Base-by-base conservation (phyloP, 1,140 invertebrate genomes). In the Nasonia longicornis region DNA sequence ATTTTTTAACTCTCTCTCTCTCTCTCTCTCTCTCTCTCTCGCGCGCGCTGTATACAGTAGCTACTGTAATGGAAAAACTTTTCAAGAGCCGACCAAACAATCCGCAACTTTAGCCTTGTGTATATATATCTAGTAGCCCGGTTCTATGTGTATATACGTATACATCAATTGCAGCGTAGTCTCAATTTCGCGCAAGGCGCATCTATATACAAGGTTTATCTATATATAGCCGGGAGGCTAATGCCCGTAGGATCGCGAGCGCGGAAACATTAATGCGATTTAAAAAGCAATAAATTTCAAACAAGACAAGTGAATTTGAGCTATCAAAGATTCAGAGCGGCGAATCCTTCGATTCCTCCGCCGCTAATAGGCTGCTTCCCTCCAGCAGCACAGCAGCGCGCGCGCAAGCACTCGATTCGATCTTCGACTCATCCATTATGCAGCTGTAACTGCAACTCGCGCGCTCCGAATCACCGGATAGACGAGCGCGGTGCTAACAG, bases 1-100 rank as follows among this genome's bases (percentile, higher is more conserved):
- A 58, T 58, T 58, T n/a, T 67, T 77, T 38, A 45, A 26, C 58
- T 67, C 63, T 66, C 14, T 11, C 20, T 67, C 74, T 66, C 14
- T 11, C 20, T 16, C 63, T 67, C n/a, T 1, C 10, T n/a, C 12
- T 26, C 26, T 26, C 26, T 26, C 26, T 1, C 26, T 12, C 45
- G 45, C 45, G 11, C 7, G 52, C 52, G 52, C 48, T 4, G 12
- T 12, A 10, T 58, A n/a, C 52, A 58, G 48, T 16, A 11, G 38
- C 38, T 42, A 58, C 16, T 58, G 52, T 58, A 58, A 58, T 58
- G 52, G 52, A 58, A 58, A 58, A 58, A 58, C 16, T 58, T 58
- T 58, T 58, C 52, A 58, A 58, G 52, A 58, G 52, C 52, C 52
- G 52, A 16, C 52, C 52, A 58, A 58, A 58, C 52, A 58, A 58